Conservation (phyloP, 2,888 invertebrate genomes). For the Bhutanitis thaidina region DNA sequence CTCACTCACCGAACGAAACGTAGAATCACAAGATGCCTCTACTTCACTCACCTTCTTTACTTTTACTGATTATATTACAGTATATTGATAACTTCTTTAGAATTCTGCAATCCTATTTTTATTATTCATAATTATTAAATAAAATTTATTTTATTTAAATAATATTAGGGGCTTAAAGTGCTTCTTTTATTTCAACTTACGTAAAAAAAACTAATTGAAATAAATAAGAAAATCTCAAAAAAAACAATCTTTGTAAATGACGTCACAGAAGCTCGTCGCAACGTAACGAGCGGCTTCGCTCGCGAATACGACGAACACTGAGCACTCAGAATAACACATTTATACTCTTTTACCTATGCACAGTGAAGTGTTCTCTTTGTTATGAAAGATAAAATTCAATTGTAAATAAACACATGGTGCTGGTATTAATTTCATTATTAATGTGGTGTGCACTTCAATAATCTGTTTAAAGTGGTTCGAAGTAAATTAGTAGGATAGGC, state of each 20-base stretch:
- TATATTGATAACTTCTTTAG: too few relatives aligned
- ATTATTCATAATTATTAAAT: too few relatives aligned
- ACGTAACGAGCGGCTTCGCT: constrained; percentile 11
- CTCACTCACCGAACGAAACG: too few relatives aligned
- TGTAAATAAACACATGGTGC: constrained; percentile 1
- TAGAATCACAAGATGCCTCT: too few relatives aligned
- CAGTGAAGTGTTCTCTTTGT: not conserved
- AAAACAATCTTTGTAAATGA: constrained; percentile 10
- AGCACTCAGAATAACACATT: constrained; percentile 10
- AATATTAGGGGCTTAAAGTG: too few relatives aligned
- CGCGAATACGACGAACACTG: constrained; percentile 1
- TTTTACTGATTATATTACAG: too few relatives aligned
- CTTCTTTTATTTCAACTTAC: too few relatives aligned
- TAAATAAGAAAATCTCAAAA: not conserved
- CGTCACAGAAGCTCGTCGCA: constrained; percentile 12
- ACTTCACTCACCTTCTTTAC: too few relatives aligned
- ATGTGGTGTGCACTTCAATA: not conserved
- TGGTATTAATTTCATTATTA: not conserved
- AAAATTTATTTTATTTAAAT: too few relatives aligned
- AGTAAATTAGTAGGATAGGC: too few relatives aligned
- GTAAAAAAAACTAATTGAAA: not conserved
- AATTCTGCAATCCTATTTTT: too few relatives aligned
- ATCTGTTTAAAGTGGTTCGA: too few relatives aligned
- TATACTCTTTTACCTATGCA: constrained; percentile 11
- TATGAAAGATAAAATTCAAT: constrained; percentile 5